These are phyloP conservation scores for Nymphicus hollandicus DNA, from an alignment of 2,113 vertebrate species.

Conservation along the genomic window DNA sequence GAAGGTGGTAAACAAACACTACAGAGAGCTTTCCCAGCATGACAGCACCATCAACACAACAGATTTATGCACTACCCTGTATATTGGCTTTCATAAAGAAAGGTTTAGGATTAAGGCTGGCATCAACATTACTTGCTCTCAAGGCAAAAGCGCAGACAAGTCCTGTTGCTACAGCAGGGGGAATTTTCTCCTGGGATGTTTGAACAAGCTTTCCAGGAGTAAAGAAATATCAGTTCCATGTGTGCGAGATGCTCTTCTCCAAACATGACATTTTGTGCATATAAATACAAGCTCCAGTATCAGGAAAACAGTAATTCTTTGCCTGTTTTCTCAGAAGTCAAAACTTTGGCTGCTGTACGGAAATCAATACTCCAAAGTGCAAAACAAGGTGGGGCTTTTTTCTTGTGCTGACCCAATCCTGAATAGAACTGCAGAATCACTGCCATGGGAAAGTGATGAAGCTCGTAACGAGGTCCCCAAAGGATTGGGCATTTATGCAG, in stretches of 20 bases:
- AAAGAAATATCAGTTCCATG: neutral
- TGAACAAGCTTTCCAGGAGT: neutral
- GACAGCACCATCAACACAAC: neutral
- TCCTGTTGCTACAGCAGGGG: neutral
- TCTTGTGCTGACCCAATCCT: neutral
- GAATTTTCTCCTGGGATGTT: neutral
- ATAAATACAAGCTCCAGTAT: neutral
- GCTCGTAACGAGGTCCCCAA: neutral
- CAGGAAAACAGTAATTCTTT: neutral
- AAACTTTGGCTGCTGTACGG: neutral
- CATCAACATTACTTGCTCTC: neutral
- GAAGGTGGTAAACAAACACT: slow-evolving; percentile 16
- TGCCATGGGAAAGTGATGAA: neutral
- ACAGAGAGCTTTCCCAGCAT: neutral
- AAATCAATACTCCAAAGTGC: neutral
- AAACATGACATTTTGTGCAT: neutral
- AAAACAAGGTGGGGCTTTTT: rapidly evolving
- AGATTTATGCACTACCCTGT: neutral
- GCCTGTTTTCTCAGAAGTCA: neutral
- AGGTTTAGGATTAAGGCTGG: neutral
- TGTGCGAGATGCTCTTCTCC: neutral
- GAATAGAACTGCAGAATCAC: neutral
- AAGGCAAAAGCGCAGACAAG: neutral
- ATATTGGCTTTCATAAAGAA: neutral
- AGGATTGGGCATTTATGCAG: neutral